Base-by-base conservation (phyloP, 2,888 invertebrate genomes). In the Drosophila heteroneura region DNA sequence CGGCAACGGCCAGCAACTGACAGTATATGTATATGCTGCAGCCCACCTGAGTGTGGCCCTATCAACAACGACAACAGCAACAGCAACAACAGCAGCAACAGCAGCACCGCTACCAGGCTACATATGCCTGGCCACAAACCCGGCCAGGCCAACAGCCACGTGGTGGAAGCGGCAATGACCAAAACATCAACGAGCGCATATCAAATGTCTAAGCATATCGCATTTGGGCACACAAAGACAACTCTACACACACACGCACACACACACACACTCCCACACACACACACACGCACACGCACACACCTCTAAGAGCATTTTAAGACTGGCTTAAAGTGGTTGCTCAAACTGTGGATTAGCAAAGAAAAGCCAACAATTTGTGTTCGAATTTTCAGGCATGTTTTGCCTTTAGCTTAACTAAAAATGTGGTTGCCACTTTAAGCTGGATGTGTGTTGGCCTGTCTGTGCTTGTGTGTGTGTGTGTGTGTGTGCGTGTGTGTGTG, bases 181-280 rank as follows among this genome's bases (percentile, higher is more conserved):
- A 88, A 82, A 83, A 70, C 75, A 72, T 76, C 70, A 89, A 89
- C 87, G 83, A 87, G 85, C 85, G 89, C 87, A 88, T 88, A 88
- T 88, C 87, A 88, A 88, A 88, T 87, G 89, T 87, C 83, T 87
- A 88, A 86, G 87, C 87, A 88, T 88, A 88, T 88, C 87, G 84
- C 86, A 87, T 83, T 77, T 89, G 87, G 87, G 87, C 87, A 87
- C 87, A 89, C 86, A 84, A 64, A 64, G 22, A 75, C 66, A 69
- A 53, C 64, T 66, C 37, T 26, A 47, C 59, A 62, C 47, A 65
- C 59, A 63, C 52, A 68, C 49, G 35, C 54, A 32, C 64, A 51
- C 37, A 30, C 67, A 56, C 33, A 7, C 22, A 12, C 6, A 6
- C 12, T 1, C 12, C 6, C 12, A 14, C 44, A 0, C 2, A 0